phyloP scores from a whole-genome alignment of 2,797 vertebrate genomes.

The Alectoris magna region DNA sequence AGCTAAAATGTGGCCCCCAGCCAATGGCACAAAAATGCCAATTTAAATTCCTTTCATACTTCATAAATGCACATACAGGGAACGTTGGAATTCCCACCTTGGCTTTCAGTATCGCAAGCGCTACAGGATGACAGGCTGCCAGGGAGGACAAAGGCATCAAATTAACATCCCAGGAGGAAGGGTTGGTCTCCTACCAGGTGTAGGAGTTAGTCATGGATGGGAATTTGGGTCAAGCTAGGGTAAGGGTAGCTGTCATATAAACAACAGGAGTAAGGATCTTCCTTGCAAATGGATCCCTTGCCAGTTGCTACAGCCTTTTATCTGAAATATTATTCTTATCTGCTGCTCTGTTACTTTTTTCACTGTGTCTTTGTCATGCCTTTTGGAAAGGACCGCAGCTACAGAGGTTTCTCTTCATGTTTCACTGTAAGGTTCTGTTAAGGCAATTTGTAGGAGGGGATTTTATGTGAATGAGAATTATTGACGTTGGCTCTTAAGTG shows the following conservation, averaged over 20 bases:
- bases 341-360: neutral
- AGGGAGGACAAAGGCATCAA: neutral
- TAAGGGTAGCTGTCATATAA: neutral
- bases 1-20: neutral
- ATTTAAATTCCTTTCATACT: slow-evolving; percentile 27
- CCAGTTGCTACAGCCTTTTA: neutral
- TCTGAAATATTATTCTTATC: neutral
- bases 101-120: neutral
- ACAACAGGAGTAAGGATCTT: neutral
- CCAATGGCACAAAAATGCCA: neutral
- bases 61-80: neutral
- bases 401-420: neutral
- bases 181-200: neutral
- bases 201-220: neutral
- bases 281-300: neutral
- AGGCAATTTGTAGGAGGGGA: neutral
- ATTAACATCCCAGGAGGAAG: neutral
- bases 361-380: neutral
- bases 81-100: neutral
- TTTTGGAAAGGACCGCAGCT: neutral
- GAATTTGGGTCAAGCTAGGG: neutral
- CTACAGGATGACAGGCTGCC: neutral
- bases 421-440: neutral
- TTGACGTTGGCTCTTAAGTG: neutral
- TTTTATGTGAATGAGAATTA: neutral